These are phyloP conservation scores for Hemicrepidius hirtus DNA, from an alignment of 2,888 invertebrate species.

Conservation along the genomic window DNA sequence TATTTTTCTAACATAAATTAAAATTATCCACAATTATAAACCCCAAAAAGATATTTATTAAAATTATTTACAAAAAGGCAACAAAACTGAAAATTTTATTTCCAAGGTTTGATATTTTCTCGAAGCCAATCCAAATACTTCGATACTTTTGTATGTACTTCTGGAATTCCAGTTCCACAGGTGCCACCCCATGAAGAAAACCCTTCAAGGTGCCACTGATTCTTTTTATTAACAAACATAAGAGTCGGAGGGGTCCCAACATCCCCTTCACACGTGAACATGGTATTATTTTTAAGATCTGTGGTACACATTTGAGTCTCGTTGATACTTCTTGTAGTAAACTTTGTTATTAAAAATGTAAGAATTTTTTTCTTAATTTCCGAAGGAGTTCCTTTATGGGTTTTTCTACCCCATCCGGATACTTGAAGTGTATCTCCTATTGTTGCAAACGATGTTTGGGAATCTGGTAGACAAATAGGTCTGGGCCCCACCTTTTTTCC, in stretches of 20 bases:
- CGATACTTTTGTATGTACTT: neutral
- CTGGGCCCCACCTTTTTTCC: no score
- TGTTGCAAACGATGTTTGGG: neutral
- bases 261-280: neutral
- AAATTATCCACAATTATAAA: no score
- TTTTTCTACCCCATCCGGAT: conserved; percentile 2
- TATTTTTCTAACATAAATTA: no score
- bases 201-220: conserved; percentile 70
- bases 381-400: neutral
- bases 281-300: neutral
- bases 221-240: neutral
- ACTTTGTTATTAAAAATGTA: neutral
- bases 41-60: no score
- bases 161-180: neutral
- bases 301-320: neutral
- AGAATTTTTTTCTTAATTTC: neutral
- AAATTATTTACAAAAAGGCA: no score
- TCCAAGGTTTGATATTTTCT: neutral
- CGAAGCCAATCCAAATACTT: conserved; percentile 8
- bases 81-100: neutral
- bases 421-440: neutral
- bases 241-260: neutral
- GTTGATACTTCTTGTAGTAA: neutral
- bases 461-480: conserved; percentile 70
- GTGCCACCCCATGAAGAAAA: neutral